Base-by-base conservation (phyloP, 2,888 invertebrate species). In the Andrena chrysosceles region DNA sequence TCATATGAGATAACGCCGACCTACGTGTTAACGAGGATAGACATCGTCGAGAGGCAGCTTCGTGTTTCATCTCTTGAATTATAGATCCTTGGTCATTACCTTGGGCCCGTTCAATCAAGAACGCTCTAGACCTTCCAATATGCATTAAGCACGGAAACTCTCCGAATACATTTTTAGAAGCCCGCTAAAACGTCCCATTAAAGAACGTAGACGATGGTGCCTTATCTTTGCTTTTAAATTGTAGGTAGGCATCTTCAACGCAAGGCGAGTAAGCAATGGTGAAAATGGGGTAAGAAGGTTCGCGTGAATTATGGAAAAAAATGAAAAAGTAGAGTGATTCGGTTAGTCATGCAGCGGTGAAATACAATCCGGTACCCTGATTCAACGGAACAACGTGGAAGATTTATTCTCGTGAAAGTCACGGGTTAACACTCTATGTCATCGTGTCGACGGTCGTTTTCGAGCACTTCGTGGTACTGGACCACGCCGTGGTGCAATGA, bases 321-420 rank as follows among this genome's bases (percentile, higher is more conserved):
- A 62, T 42, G 42, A 48, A 66, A 54, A 31, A 67, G 16, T 13
- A 52, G 20, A 56, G 6, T 42, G 16, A 42, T 42, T 35, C 26
- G 20, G 56, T 54, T 35, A 42, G 7, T n/a, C 13, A 10, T 23
- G 10, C 6, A 23, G 2, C 3, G 16, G 16, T n/a, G 35, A 62
- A 42, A 35, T 31, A 4, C 7, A n/a, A 2, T 8, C 49, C 20
- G 16, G 6, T 67, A 16, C 31, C 56, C 20, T 35, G 76, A 23
- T 23, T 68, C 49, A 49, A 63, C 48, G 35, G 23, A 20, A 23
- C 8, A 60, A 16, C 52, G 26, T 8, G 23, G 56, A 54, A 66
- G 84, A 82, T 83, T 75, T 64, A 68, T 48, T 68, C 59, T 67
- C 75, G 74, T 74, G 82, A 82, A 82, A 77, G 83, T 75, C 59